A percentile compares a stretch with the other conserved stretches of the same genome.
Conservation (phyloP, 2,888 invertebrate species). For the Hypselothyrea guttata region DNA sequence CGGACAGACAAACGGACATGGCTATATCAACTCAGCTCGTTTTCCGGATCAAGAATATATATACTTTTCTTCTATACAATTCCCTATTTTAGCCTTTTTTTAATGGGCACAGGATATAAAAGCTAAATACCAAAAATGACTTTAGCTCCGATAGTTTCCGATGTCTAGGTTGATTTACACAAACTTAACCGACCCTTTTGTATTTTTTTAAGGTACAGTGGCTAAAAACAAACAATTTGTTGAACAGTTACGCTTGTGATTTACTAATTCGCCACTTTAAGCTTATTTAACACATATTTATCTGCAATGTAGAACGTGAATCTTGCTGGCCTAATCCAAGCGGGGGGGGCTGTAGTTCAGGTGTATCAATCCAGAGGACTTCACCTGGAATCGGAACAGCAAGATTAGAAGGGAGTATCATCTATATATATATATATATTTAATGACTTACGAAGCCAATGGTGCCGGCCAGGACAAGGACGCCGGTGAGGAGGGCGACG, state of each 20-base stretch:
- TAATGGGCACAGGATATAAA: too few species aligned
- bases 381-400: conserved; percentile 83
- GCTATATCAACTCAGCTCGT: too few species aligned
- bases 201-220: too few species aligned
- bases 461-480: conserved; percentile 82
- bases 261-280: conserved; percentile 65
- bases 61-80: too few species aligned
- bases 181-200: too few species aligned
- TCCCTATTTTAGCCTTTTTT: too few species aligned
- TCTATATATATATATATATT: neutral
- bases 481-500: conserved; percentile 85
- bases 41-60: too few species aligned
- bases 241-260: conserved; percentile 46
- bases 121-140: too few species aligned
- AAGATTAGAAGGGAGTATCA: too few species aligned
- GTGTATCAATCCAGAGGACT: conserved; percentile 85
- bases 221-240: conserved; percentile 33
- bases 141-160: too few species aligned
- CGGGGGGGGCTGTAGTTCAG: conserved; percentile 86
- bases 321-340: conserved; percentile 82
- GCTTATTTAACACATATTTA: conserved; percentile 66
- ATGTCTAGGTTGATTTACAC: too few species aligned
- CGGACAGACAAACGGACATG: too few species aligned
- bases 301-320: conserved; percentile 46
- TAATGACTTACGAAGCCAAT: conserved; percentile 77